Evolutionary conservation across 1,140 invertebrate species (phyloP).

Genomic region (Sitobion miscanthi): DNA sequence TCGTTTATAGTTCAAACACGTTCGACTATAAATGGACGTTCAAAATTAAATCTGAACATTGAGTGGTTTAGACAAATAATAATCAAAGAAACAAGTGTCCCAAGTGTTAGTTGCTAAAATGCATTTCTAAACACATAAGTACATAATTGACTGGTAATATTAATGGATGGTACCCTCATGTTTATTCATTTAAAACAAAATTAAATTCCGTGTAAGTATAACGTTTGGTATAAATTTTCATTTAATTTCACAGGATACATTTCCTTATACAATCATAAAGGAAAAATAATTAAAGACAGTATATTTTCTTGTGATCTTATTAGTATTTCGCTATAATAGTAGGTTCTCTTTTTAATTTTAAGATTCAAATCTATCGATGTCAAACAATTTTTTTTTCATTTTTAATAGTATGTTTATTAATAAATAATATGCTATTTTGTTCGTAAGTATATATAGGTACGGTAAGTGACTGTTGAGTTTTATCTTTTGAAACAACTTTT

Average conservation of each 20-base stretch:
- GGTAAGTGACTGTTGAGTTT: neutral
- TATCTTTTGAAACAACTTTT: neutral
- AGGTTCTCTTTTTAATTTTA: neutral
- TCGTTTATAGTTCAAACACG: neutral
- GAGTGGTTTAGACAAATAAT: neutral
- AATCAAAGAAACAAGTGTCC: neutral
- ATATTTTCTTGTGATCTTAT: neutral
- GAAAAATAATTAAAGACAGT: neutral
- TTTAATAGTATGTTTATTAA: neutral
- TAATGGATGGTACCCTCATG: neutral
- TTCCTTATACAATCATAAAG: neutral
- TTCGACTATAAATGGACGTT: neutral
- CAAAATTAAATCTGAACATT: neutral
- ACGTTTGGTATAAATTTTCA: neutral
- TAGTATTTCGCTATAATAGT: neutral
- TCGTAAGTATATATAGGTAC: neutral
- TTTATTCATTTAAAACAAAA: neutral
- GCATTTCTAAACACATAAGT: neutral
- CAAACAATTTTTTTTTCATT: neutral
- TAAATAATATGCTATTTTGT: neutral
- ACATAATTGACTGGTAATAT: neutral
- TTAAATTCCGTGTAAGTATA: neutral
- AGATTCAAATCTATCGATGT: neutral
- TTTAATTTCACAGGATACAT: neutral
- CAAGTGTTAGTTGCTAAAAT: neutral